Conservation (phyloP, 2,113 vertebrate genomes). For the Heterotilapia buettikoferi region DNA sequence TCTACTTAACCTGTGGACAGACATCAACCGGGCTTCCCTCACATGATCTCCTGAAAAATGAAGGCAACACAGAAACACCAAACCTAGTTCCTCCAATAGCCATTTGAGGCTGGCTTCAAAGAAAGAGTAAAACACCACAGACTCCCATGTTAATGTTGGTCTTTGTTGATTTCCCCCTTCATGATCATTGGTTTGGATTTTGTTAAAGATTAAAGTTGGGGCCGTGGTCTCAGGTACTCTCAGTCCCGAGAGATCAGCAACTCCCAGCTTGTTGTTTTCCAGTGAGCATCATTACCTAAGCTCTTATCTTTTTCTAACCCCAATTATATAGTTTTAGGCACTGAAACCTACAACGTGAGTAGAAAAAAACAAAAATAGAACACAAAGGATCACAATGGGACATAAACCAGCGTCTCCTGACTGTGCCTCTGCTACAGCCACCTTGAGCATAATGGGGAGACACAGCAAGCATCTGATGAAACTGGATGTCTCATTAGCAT, state of each 20-base stretch:
- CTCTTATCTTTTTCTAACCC: neutral
- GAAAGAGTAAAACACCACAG: neutral
- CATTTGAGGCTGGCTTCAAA: neutral
- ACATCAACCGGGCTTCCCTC: neutral
- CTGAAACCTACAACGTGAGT: fast-evolving
- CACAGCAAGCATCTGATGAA: neutral
- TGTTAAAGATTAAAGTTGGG: neutral
- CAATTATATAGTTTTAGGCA: neutral
- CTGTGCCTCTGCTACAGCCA: neutral
- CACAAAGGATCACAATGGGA: neutral
- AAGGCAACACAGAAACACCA: neutral
- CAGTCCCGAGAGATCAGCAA: neutral
- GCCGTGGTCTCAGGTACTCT: neutral
- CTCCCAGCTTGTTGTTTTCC: neutral
- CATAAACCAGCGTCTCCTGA: neutral
- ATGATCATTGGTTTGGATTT: neutral
- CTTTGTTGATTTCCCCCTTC: neutral
- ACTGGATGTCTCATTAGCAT: neutral
- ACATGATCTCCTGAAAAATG: neutral
- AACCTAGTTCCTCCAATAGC: neutral
- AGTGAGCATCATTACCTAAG: neutral
- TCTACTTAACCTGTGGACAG: neutral
- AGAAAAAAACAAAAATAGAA: neutral
- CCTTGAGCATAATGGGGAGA: neutral
- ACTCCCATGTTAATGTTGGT: neutral